These are phyloP conservation scores for Gasteruption jaculator DNA, from an alignment of 2,888 invertebrate genomes.

Conservation along the genomic window DNA sequence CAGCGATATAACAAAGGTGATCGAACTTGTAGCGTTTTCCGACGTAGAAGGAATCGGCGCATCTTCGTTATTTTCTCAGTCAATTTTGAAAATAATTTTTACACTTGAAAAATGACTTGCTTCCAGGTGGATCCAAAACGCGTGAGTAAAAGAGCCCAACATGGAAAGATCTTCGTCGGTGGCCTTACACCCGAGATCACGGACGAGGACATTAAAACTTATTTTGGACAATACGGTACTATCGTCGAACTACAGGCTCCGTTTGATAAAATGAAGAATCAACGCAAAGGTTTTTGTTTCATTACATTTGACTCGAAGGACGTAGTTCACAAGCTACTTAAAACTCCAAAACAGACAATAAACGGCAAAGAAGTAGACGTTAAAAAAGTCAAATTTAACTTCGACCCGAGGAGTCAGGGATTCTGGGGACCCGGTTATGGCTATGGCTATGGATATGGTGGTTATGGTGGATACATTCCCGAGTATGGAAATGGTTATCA, in stretches of 20 bases:
- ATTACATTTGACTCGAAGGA: conserved; percentile 64
- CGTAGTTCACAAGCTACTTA: conserved; percentile 58
- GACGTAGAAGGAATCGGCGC: too few species aligned
- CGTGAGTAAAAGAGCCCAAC: conserved; percentile 61
- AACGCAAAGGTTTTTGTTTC: conserved; percentile 63
- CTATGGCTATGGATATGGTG: conserved; percentile 41
- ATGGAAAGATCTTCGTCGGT: conserved; percentile 64
- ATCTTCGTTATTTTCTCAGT: too few species aligned
- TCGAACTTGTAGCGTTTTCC: too few species aligned
- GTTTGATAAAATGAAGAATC: conserved; percentile 63
- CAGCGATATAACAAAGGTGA: too few species aligned
- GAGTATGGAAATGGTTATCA: conserved; percentile 47
- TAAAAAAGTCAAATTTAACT: conserved; percentile 58
- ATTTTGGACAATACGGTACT: conserved; percentile 60
- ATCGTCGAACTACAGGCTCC: conserved; percentile 63
- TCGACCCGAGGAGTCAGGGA: conserved; percentile 47
- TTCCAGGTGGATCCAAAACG: conserved; percentile 60
- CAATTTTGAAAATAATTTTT: too few species aligned
- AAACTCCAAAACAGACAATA: conserved; percentile 58
- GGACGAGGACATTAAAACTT: conserved; percentile 59
- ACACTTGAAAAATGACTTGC: neutral
- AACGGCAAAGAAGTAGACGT: conserved; percentile 59
- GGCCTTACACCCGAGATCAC: conserved; percentile 60
- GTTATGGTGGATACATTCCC: conserved; percentile 46
- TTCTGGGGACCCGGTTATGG: conserved; percentile 48